A percentile compares a stretch with the other conserved stretches of the same genome.
Evolutionary conservation across 64 coral and sea anemone genomes (phyloP).

Genomic region (Porites australiensis): DNA sequence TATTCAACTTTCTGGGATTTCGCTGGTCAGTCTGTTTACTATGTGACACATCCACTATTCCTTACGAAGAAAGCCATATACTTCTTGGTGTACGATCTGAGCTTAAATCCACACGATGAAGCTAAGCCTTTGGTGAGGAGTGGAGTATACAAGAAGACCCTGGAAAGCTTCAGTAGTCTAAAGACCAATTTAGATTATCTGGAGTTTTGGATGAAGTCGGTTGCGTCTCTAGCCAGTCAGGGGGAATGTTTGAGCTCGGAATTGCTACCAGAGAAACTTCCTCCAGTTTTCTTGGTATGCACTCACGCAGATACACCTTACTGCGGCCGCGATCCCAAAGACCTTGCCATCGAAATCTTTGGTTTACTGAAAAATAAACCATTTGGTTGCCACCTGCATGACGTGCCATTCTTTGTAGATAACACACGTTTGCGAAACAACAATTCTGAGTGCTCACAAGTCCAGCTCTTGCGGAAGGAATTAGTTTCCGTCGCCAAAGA

Average conservation of each 20-base stretch:
- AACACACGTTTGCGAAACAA: background rate
- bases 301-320: constrained; percentile 43
- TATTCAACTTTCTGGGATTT: background rate
- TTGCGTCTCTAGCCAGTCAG: background rate
- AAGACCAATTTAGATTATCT: constrained; percentile 56
- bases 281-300: constrained; percentile 47
- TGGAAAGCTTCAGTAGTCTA: background rate
- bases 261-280: background rate
- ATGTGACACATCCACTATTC: background rate
- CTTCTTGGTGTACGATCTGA: background rate
- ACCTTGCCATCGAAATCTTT: constrained; percentile 13
- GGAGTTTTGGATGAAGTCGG: constrained; percentile 55
- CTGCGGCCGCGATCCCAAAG: background rate
- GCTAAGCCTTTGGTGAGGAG: background rate
- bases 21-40: background rate
- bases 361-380: background rate
- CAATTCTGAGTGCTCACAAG: background rate
- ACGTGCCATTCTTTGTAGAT: too few species aligned
- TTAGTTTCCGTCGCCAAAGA: constrained; percentile 33
- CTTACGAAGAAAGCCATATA: background rate
- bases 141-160: background rate
- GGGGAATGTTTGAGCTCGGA: background rate
- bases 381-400: background rate
- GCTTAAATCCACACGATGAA: background rate
- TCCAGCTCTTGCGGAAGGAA: background rate